A percentile compares a stretch with the other conserved stretches of the same genome.
Conservation (phyloP, 92 coral and sea anemone genomes). For the Heteractis magnifica region DNA sequence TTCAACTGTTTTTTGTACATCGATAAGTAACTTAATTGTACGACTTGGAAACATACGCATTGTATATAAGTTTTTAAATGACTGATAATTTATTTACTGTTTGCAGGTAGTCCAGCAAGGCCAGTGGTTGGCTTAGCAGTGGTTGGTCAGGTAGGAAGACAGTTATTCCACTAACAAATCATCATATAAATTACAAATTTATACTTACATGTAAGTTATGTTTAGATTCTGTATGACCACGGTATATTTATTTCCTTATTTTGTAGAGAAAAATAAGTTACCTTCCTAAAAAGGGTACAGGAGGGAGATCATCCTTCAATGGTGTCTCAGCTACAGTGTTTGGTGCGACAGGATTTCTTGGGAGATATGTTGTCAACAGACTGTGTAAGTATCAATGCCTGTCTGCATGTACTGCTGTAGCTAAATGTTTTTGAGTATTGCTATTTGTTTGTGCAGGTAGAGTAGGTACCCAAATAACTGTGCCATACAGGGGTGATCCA, state of each 20-base stretch:
- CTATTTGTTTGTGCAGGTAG: constrained; percentile 59
- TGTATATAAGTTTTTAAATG: neutral
- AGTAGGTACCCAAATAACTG: constrained; percentile 82
- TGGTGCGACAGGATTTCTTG: constrained; percentile 95
- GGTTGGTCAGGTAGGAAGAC: constrained; percentile 28
- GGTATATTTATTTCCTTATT: neutral
- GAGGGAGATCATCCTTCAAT: constrained; percentile 94
- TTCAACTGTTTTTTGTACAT: too few species aligned
- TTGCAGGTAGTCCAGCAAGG: constrained; percentile 39
- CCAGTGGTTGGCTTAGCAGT: constrained; percentile 49
- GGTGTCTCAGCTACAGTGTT: constrained; percentile 97
- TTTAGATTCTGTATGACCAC: neutral
- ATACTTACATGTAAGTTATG: too few species aligned
- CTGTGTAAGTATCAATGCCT: constrained; percentile 55
- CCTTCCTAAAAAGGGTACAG: constrained; percentile 83
- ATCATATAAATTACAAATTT: neutral
- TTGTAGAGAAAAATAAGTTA: constrained; percentile 80
- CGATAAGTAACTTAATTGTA: too few species aligned
- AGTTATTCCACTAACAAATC: neutral
- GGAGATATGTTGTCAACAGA: constrained; percentile 93
- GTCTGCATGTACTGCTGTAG: neutral
- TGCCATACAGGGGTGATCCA: constrained; percentile 92
- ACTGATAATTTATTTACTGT: neutral
- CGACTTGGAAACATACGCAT: too few species aligned
- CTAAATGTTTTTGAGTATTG: neutral